phyloP scores from a whole-genome alignment of 2,888 invertebrate genomes.

The Mesopsocus fuscifrons region DNA sequence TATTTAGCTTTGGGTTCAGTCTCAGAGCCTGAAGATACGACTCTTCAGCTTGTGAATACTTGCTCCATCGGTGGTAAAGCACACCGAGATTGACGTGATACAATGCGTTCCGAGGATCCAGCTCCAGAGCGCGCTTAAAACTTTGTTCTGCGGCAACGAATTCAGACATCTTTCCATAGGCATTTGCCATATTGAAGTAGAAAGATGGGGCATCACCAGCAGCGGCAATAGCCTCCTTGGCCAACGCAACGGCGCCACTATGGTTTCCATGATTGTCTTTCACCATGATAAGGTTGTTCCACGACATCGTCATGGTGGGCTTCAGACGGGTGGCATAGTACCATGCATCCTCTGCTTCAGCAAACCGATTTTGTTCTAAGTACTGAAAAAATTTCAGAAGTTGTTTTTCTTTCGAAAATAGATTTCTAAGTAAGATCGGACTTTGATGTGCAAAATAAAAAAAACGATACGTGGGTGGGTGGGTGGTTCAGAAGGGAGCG shows the following conservation, averaged over 20 bases:
- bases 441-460: no score
- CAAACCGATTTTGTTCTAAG: conserved; percentile 51
- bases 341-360: conserved; percentile 66
- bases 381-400: conserved; percentile 35
- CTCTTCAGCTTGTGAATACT: conserved; percentile 45
- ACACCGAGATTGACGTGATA: conserved; percentile 83
- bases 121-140: conserved; percentile 54
- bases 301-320: conserved; percentile 64
- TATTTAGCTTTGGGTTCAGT: conserved; percentile 47
- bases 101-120: conserved; percentile 48
- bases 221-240: conserved; percentile 44
- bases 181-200: conserved; percentile 74
- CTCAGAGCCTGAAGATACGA: conserved; percentile 57
- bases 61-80: conserved; percentile 83
- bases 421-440: no score
- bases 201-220: conserved; percentile 58
- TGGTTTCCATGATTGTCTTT: conserved; percentile 46
- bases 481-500: no score
- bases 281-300: conserved; percentile 81
- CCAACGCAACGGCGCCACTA: conserved; percentile 44
- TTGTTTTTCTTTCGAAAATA: no score
- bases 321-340: conserved; percentile 56
- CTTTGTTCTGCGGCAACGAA: conserved; percentile 64
- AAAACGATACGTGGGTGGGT: no score
- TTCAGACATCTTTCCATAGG: conserved; percentile 60